Evolutionary conservation across 2,113 vertebrate species (phyloP), one percentile per base, ranked within the genome.

Genomic region (Sinocyclocheilus anshuiensis): DNA sequence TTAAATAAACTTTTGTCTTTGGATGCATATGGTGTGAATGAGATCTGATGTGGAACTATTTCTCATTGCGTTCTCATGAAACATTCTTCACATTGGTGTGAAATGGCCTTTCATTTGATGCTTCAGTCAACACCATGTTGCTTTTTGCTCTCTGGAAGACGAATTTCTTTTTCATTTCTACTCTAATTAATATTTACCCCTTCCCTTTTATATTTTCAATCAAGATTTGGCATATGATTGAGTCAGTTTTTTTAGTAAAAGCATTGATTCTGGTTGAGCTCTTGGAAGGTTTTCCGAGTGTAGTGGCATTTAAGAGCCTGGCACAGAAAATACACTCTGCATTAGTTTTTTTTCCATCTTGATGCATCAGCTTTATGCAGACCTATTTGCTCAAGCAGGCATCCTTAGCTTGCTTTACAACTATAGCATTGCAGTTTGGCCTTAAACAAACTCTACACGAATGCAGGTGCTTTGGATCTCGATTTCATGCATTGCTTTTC

Each of bases 281-380:
- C 3, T 67, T 20, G 33, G 42, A 36, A 57, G 69, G 53, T 72
- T 75, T 86, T 72, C 65, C 11, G 24, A 71, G 50, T 29, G 67
- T 16, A 57, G 42, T 82, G 59, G 39, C 57, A 67, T 87, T 79
- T 84, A 74, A 84, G 67, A 69, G 36, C 39, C 63, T 85, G 67
- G 82, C 77, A 81, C 77, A 42, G 88, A 69, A 71, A 81, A 63
- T 72, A 85, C 48, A 57, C 55, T 81, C 87, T 61, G 76, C 85
- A 18, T 42, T 84, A n/a, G 13, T 84, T 83, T 76, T 61, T 72
- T 39, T 69, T 6, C 6, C 29, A 1, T 48, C 36, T 85, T 78
- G 53, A 83, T 67, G 76, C 74, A 59, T 50, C 86, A 72, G 48
- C 75, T 63, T 33, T 67, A 24, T 83, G 72, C 83, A 53, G 33